phyloP scores from a whole-genome alignment of 2,797 vertebrate genomes.

The Lophotriccus pileatus region DNA sequence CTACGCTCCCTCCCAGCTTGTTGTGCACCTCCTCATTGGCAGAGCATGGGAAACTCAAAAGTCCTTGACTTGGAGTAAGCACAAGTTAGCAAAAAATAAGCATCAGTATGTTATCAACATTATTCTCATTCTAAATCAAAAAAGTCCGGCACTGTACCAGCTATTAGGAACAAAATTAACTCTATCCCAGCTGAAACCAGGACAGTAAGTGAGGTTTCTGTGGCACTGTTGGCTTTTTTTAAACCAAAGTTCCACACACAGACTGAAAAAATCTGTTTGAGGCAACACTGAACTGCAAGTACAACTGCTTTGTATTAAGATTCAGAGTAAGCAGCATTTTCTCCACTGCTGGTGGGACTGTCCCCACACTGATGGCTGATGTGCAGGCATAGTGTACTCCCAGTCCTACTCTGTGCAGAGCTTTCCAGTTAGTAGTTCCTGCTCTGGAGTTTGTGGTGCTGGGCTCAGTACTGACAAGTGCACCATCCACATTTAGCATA shows the following conservation, averaged over 20 bases:
- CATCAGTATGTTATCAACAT: not conserved
- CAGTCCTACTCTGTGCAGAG: not conserved
- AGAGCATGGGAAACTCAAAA: not conserved
- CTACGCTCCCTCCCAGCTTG: not conserved
- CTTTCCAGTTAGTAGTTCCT: not conserved
- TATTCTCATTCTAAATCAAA: not conserved
- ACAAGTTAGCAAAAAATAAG: not conserved
- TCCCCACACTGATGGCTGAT: not conserved
- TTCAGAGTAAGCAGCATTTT: not conserved
- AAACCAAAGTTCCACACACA: not conserved
- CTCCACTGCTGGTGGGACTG: not conserved
- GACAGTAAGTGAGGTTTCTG: not conserved
- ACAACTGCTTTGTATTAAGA: not conserved
- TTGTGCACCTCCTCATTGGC: not conserved
- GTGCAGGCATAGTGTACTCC: not conserved
- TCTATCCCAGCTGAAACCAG: not conserved
- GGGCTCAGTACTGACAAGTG: rapidly evolving
- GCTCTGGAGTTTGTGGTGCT: not conserved
- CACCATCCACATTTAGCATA: not conserved
- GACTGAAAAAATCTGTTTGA: not conserved
- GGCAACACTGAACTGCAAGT: not conserved
- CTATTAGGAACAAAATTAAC: not conserved
- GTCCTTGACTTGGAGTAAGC: not conserved
- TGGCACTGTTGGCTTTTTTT: not conserved
- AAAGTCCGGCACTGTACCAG: not conserved